Percentiles rank a stretch among this genome's conserved stretches.
phyloP scores from a whole-genome alignment of 2,113 vertebrate genomes.

The Oncorhynchus gorbuscha region DNA sequence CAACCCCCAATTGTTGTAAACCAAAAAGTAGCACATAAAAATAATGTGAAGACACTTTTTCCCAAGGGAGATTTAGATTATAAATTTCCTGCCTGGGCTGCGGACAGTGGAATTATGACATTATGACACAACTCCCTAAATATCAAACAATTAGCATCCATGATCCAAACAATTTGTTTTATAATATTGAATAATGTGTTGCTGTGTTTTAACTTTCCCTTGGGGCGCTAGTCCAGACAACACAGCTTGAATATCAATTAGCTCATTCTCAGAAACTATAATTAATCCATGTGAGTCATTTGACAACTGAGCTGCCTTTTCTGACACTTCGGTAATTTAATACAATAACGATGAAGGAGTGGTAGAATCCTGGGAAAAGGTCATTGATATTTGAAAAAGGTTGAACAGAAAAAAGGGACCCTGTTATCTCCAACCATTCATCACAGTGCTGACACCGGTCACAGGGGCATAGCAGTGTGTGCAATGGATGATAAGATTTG shows the following conservation, averaged over 20 bases:
- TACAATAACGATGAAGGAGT: constrained; percentile 42
- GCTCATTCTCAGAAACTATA: constrained; percentile 13
- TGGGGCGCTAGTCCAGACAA: not conserved
- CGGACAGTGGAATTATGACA: too few species aligned
- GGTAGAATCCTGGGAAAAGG: constrained; percentile 34
- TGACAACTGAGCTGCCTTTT: constrained; percentile 53
- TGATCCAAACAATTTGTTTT: too few species aligned
- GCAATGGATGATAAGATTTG: not conserved
- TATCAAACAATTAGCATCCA: too few species aligned
- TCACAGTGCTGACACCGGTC: constrained; percentile 32
- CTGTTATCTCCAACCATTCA: constrained; percentile 39
- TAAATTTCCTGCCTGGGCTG: too few species aligned
- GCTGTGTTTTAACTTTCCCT: too few species aligned
- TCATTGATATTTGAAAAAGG: constrained; percentile 55
- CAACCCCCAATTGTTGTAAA: too few species aligned
- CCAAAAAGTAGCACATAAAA: too few species aligned
- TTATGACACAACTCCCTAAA: too few species aligned
- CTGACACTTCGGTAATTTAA: constrained; percentile 42
- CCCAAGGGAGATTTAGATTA: too few species aligned
- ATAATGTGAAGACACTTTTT: too few species aligned
- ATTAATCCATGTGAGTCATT: constrained; percentile 50
- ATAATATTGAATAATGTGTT: too few species aligned
- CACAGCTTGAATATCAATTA: constrained; percentile 54
- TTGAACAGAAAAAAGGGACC: constrained; percentile 42
- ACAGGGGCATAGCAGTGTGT: not conserved